A percentile compares a stretch with the other conserved stretches of the same genome.
Evolutionary conservation across 2,113 vertebrate genomes (phyloP).

Genomic region (Serranochromis macrocephalus): DNA sequence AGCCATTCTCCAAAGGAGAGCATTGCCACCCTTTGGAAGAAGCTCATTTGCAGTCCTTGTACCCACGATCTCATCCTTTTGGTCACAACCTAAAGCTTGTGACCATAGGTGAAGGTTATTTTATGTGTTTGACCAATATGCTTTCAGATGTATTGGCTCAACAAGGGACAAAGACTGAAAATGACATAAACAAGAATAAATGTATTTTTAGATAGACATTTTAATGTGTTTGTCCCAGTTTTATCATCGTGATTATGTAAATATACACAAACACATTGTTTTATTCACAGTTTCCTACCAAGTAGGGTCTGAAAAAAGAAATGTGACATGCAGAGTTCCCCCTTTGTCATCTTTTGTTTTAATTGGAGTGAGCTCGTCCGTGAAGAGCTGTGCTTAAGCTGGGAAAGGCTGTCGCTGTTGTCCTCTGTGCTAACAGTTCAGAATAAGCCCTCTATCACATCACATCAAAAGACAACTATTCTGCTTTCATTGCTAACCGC

Average conservation of each 20-base stretch:
- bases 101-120: not conserved
- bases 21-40: not conserved
- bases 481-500: not conserved
- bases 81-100: not conserved
- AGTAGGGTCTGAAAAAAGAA: not conserved
- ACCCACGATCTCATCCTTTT: rapidly evolving
- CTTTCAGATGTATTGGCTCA: not conserved
- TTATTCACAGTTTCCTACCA: not conserved
- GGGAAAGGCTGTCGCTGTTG: not conserved
- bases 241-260: not conserved
- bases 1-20: not conserved
- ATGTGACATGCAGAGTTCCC: not conserved
- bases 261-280: not conserved
- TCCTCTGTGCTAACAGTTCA: not conserved
- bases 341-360: conserved; percentile 23
- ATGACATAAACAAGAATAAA: not conserved
- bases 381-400: conserved; percentile 4
- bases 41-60: not conserved
- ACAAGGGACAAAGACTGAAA: not conserved
- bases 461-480: not conserved
- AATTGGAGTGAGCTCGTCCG: conserved; percentile 38
- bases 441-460: not conserved
- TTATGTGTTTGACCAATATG: not conserved
- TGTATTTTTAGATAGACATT: not conserved
- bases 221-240: not conserved